Percentiles rank a stretch among this genome's conserved stretches.
phyloP scores from a whole-genome alignment of 2,888 invertebrate genomes.

The Orgyia antiqua region DNA sequence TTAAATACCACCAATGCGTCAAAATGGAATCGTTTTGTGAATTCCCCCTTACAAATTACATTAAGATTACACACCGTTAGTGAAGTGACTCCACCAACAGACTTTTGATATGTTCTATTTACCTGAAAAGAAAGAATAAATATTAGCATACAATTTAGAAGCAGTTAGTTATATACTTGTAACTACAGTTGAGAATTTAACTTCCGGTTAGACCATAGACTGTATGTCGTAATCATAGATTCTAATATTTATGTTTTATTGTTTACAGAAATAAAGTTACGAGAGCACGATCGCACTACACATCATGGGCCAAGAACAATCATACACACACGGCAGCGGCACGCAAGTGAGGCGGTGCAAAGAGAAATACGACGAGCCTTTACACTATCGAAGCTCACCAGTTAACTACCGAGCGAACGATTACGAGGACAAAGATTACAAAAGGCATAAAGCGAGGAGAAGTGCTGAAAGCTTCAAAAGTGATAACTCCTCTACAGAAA shows the following conservation, averaged over 20 bases:
- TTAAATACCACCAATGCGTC: no score
- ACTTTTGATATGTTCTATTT: no score
- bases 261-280: conserved; percentile 52
- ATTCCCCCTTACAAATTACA: no score
- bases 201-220: no score
- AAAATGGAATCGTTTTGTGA: no score
- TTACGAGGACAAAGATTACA: conserved; percentile 47
- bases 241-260: conserved; percentile 18
- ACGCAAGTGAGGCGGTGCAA: conserved; percentile 49
- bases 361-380: conserved; percentile 54
- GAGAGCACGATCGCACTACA: conserved; percentile 42
- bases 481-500: conserved; percentile 64
- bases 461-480: conserved; percentile 67
- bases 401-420: conserved; percentile 44
- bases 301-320: conserved; percentile 72
- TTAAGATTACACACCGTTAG: no score
- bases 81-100: no score
- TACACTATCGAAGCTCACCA: conserved; percentile 40
- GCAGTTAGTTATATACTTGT: no score
- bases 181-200: not conserved
- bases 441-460: conserved; percentile 51
- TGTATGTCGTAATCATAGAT: no score
- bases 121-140: no score
- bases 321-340: conserved; percentile 57
- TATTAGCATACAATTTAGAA: no score